phyloP scores from a whole-genome alignment of 2,797 vertebrate species.

The Enteromius fasciolatus region DNA sequence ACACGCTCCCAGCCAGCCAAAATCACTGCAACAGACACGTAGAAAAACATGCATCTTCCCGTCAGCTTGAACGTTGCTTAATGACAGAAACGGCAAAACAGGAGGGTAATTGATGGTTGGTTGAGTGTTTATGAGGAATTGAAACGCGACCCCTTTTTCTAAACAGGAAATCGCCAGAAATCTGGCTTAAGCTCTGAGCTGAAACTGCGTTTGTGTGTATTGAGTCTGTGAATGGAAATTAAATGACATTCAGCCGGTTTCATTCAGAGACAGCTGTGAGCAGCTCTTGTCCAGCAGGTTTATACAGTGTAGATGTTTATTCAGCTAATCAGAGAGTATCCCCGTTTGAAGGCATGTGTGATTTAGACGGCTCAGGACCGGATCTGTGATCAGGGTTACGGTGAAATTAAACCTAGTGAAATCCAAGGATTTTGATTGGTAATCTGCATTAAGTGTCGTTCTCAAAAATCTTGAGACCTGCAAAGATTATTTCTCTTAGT shows the following conservation, averaged over 20 bases:
- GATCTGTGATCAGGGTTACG: slow-evolving; percentile 19
- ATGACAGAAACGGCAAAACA: slow-evolving; percentile 49
- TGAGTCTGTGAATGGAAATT: slow-evolving; percentile 30
- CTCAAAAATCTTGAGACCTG: not conserved
- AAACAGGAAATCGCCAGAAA: slow-evolving; percentile 62
- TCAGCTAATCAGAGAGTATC: slow-evolving; percentile 34
- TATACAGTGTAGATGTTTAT: slow-evolving; percentile 37
- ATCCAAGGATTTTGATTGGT: not conserved
- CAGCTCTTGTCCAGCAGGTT: slow-evolving; percentile 7
- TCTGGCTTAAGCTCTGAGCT: slow-evolving; percentile 35
- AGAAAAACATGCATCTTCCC: slow-evolving; percentile 32
- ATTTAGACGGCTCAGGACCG: slow-evolving; percentile 35
- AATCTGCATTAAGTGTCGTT: not conserved
- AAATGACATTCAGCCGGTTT: slow-evolving; percentile 35
- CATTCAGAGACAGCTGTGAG: slow-evolving; percentile 3
- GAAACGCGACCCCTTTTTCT: slow-evolving; percentile 64
- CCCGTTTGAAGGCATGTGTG: not conserved
- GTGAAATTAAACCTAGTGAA: not conserved
- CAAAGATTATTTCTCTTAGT: not conserved
- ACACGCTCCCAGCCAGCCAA: slow-evolving; percentile 32
- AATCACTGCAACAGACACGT: slow-evolving; percentile 33
- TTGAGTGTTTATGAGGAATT: slow-evolving; percentile 61
- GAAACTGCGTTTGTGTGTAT: slow-evolving; percentile 13
- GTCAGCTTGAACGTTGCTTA: slow-evolving; percentile 36
- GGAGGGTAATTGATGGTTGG: slow-evolving; percentile 57